These are phyloP conservation scores for Emydura subglobosa DNA, from an alignment of 2,113 vertebrate species.

Conservation along the genomic window DNA sequence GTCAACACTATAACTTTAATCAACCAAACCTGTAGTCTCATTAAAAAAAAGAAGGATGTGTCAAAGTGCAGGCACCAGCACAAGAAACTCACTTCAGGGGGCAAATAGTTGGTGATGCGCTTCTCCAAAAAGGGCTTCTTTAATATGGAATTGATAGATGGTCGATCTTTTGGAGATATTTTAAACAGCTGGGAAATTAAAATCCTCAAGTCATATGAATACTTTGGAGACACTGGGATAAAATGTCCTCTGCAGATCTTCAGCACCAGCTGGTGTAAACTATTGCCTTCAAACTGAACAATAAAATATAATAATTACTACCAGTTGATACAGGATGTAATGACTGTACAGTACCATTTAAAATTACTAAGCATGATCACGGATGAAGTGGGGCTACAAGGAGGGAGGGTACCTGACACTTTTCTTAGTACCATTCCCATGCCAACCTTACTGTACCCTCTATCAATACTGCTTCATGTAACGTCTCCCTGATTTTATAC, in stretches of 20 bases:
- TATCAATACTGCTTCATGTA: neutral
- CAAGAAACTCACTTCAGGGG: conserved; percentile 81
- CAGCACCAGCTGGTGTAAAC: conserved; percentile 86
- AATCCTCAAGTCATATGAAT: conserved; percentile 83
- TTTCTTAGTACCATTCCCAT: neutral
- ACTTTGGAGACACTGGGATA: conserved; percentile 81
- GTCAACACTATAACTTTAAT: neutral
- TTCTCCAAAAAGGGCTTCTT: conserved; percentile 85
- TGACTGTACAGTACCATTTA: neutral
- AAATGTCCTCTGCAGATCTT: conserved; percentile 90
- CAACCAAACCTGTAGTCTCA: neutral
- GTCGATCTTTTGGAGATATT: conserved; percentile 86
- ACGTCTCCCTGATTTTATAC: neutral
- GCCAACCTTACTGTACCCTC: neutral
- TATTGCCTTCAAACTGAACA: conserved; percentile 87
- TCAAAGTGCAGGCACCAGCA: neutral
- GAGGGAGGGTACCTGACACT: neutral
- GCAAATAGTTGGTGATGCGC: conserved; percentile 77
- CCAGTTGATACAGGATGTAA: neutral
- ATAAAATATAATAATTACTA: neutral
- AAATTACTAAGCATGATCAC: neutral
- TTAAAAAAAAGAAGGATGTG: neutral
- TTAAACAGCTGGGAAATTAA: conserved; percentile 89
- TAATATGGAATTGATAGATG: conserved; percentile 88
- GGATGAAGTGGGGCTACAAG: neutral